Evolutionary conservation across 2,113 vertebrate genomes (phyloP).

Genomic region (Cervus canadensis): DNA sequence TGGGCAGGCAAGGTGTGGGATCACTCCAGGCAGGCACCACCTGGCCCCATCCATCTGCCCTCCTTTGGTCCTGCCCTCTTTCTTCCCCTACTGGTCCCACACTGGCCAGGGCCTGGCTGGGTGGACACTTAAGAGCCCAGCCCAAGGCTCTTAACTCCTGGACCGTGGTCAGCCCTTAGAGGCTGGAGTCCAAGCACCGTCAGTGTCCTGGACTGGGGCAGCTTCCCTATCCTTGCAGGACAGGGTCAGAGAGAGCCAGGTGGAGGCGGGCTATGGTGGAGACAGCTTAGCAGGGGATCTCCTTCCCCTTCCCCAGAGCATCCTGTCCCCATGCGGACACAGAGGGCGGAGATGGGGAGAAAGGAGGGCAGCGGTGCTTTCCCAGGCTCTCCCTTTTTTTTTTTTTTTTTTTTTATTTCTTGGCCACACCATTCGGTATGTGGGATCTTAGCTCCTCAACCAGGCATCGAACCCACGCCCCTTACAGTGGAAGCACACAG

Average conservation of each 20-base stretch:
- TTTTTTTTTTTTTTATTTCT: background rate
- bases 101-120: background rate
- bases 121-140: background rate
- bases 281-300: background rate
- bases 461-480: background rate
- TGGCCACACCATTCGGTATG: background rate
- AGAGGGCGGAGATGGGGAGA: background rate
- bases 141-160: background rate
- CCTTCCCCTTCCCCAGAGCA: background rate
- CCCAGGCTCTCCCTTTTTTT: background rate
- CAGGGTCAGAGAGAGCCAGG: background rate
- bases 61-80: background rate
- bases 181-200: constrained; percentile 37
- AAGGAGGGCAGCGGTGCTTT: background rate
- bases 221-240: background rate
- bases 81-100: background rate
- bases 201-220: background rate
- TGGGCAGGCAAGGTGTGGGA: background rate
- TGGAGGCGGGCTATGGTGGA: background rate
- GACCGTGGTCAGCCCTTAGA: background rate
- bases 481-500: background rate
- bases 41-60: background rate
- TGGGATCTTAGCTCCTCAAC: background rate
- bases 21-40: background rate
- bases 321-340: background rate